A percentile compares a stretch with the other conserved stretches of the same genome.
These are phyloP conservation scores for Polypedilum vanderplanki DNA, from an alignment of 1,140 invertebrate species.

Conservation along the genomic window DNA sequence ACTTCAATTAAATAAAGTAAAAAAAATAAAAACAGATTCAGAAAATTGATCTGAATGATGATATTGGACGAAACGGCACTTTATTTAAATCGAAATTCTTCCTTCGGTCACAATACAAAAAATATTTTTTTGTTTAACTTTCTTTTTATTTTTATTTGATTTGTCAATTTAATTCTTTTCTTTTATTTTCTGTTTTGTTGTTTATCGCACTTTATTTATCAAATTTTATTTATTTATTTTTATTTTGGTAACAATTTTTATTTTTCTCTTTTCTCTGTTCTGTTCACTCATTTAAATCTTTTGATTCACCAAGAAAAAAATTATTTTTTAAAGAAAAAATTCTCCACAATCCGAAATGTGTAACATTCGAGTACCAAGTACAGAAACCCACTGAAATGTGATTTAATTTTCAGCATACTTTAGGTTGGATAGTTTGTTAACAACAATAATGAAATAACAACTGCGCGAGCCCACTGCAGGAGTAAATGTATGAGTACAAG, in stretches of 20 bases:
- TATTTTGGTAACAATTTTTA: background rate
- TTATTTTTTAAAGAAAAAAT: background rate
- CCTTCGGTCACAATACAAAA: background rate
- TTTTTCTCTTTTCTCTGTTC: background rate
- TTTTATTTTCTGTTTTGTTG: background rate
- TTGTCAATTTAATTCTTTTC: background rate
- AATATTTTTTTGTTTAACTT: background rate
- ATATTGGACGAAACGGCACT: constrained; percentile 10
- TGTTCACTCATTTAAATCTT: constrained; percentile 23
- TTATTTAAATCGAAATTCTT: background rate
- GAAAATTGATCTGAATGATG: constrained; percentile 9
- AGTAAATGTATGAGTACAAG: constrained; percentile 17
- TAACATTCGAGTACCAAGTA: constrained; percentile 30
- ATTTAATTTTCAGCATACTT: constrained; percentile 30
- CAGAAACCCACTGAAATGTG: constrained; percentile 30
- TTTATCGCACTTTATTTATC: constrained; percentile 16
- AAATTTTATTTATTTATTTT: too few species aligned
- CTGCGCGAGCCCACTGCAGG: background rate
- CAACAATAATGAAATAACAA: constrained; percentile 28
- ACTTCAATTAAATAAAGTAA: constrained; percentile 20
- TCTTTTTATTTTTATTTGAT: constrained; percentile 19
- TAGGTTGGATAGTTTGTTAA: constrained; percentile 29
- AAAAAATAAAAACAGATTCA: constrained; percentile 14
- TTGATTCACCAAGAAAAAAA: background rate
- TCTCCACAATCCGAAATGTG: constrained; percentile 28